Conservation (phyloP, 2,888 invertebrate genomes). For the Crepidodera aurea region DNA sequence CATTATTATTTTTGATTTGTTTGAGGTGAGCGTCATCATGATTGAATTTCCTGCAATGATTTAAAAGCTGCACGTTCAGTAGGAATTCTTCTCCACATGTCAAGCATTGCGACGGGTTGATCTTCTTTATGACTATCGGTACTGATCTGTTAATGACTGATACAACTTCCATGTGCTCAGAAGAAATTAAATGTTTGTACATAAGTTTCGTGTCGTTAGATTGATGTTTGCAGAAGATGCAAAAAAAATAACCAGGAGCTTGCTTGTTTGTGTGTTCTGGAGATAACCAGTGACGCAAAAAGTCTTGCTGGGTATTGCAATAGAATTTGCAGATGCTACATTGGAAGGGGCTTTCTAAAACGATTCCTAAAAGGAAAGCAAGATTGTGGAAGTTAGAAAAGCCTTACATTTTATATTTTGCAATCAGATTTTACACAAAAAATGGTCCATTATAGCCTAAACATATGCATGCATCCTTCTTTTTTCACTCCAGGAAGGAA, state of each 20-base stretch:
- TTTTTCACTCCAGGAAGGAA: too few relatives aligned
- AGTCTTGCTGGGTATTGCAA: conserved; percentile 77
- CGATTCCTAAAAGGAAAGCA: conserved; percentile 63
- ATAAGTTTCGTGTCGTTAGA: conserved; percentile 71
- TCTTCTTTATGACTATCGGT: conserved; percentile 78
- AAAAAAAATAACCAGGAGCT: conserved; percentile 72
- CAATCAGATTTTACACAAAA: too few relatives aligned
- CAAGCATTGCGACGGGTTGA: conserved; percentile 69
- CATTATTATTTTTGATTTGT: conserved; percentile 66
- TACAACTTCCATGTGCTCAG: conserved; percentile 76
- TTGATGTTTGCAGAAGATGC: conserved; percentile 77
- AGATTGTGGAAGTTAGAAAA: too few relatives aligned
- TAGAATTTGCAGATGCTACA: conserved; percentile 87
- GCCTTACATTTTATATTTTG: too few relatives aligned
- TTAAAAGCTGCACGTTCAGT: conserved; percentile 77
- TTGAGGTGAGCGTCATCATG: conserved; percentile 47
- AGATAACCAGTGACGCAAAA: conserved; percentile 79
- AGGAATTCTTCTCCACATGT: conserved; percentile 75
- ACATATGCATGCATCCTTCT: too few relatives aligned
- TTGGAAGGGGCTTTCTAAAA: conserved; percentile 84
- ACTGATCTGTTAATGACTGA: conserved; percentile 81
- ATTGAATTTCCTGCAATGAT: conserved; percentile 66
- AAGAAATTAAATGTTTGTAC: conserved; percentile 72
- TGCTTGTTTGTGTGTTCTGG: conserved; percentile 66
- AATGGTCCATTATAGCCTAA: too few relatives aligned